phyloP scores from a whole-genome alignment of 1,140 invertebrate genomes.

The Plectus sambesii region DNA sequence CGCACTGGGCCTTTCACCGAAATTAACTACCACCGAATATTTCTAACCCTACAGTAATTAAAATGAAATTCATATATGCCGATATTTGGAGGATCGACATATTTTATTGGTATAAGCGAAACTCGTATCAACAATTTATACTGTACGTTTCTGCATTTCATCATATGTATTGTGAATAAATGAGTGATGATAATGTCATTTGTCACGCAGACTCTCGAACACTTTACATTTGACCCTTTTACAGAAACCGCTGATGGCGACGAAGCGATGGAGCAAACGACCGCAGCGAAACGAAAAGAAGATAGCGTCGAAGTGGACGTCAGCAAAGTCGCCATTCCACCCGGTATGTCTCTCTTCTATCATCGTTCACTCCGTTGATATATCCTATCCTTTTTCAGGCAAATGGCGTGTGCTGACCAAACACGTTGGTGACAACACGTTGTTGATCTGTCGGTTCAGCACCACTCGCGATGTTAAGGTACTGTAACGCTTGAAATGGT shows the following conservation, averaged over 20 bases:
- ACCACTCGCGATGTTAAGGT: slow-evolving; percentile 25
- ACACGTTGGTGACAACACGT: slow-evolving; percentile 30
- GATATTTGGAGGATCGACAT: too few species aligned
- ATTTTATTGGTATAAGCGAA: neutral
- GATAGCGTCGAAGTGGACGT: slow-evolving; percentile 30
- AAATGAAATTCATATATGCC: too few species aligned
- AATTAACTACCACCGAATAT: too few species aligned
- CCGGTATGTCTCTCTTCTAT: too few species aligned
- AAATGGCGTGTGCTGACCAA: slow-evolving; percentile 38
- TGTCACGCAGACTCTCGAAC: slow-evolving; percentile 5
- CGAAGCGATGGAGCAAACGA: slow-evolving; percentile 7
- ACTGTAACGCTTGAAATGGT: slow-evolving; percentile 1
- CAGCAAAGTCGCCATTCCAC: slow-evolving; percentile 23
- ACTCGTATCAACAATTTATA: slow-evolving; percentile 9
- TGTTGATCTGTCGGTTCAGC: slow-evolving; percentile 32
- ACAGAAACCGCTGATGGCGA: slow-evolving; percentile 11
- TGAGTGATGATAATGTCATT: neutral
- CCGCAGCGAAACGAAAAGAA: slow-evolving; percentile 5
- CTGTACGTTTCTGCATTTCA: slow-evolving; percentile 6
- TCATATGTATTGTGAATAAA: slow-evolving; percentile 16
- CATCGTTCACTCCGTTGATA: too few species aligned
- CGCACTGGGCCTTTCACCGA: too few species aligned
- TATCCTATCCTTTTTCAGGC: too few species aligned
- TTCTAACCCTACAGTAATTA: too few species aligned
- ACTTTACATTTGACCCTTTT: neutral